Evolutionary conservation across 2,797 vertebrate species (phyloP).

Genomic region (Aselliscus stoliczkanus): DNA sequence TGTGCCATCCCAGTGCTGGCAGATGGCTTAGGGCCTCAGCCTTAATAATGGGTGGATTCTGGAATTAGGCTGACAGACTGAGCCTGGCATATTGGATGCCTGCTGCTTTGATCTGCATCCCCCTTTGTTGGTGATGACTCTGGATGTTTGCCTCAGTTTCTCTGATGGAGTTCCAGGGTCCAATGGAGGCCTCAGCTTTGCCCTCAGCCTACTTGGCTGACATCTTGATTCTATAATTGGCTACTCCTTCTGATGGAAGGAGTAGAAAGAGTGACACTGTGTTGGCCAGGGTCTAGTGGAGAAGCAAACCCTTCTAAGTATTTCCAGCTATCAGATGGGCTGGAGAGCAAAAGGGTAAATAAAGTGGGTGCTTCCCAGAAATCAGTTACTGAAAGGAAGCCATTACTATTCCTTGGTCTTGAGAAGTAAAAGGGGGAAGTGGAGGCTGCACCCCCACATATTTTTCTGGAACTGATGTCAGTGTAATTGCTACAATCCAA

Average conservation of each 20-base stretch:
- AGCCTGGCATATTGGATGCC: not conserved
- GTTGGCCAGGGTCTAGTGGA: not conserved
- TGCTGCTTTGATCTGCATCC: not conserved
- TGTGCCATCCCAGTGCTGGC: not conserved
- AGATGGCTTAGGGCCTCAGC: not conserved
- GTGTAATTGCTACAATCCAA: not conserved
- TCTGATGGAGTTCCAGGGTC: not conserved
- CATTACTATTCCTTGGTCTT: not conserved
- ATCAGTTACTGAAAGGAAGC: not conserved
- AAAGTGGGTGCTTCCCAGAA: not conserved
- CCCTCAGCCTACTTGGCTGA: not conserved
- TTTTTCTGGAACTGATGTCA: not conserved
- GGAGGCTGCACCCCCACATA: not conserved
- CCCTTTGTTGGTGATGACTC: not conserved
- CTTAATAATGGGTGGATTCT: not conserved
- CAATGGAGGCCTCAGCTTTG: not conserved
- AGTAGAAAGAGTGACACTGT: not conserved
- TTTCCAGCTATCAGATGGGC: not conserved
- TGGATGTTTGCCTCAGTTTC: not conserved
- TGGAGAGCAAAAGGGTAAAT: not conserved
- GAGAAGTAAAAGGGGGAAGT: not conserved
- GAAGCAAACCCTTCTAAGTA: not conserved
- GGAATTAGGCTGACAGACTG: not conserved
- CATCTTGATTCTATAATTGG: not conserved
- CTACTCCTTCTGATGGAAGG: not conserved